Percentiles rank a stretch among this genome's conserved stretches.
phyloP scores from a whole-genome alignment of 2,888 invertebrate genomes.

The Xanthostigma xanthostigma region DNA sequence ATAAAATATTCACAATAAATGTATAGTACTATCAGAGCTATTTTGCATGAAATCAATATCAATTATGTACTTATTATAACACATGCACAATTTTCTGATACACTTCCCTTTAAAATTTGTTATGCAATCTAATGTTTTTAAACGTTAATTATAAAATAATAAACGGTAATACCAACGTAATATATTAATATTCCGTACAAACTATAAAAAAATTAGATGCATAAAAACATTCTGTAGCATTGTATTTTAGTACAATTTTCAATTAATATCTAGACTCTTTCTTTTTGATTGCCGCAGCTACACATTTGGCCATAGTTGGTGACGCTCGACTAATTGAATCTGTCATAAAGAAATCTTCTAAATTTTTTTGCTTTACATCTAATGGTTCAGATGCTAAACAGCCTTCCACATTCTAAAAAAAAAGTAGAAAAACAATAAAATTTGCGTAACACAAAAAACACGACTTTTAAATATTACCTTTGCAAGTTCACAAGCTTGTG shows the following conservation, averaged over 20 bases:
- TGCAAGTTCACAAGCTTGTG: conserved; percentile 61
- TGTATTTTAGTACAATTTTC: not conserved
- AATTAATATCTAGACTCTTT: not conserved
- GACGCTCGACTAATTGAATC: conserved; percentile 92
- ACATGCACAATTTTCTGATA: not conserved
- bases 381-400: conserved; percentile 32
- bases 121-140: not conserved
- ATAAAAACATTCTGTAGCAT: not conserved
- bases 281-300: conserved; percentile 72
- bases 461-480: conserved; percentile 29
- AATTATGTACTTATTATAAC: not conserved
- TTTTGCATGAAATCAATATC: not conserved
- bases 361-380: conserved; percentile 55
- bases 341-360: conserved; percentile 90
- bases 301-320: conserved; percentile 96
- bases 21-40: not conserved
- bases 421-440: conserved; percentile 10
- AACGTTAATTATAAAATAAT: too few relatives aligned
- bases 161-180: not conserved
- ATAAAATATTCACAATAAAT: not conserved
- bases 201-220: not conserved
- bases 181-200: not conserved
- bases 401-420: conserved; percentile 24
- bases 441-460: not conserved
- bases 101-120: too few relatives aligned